Base-by-base conservation (phyloP, 2,797 vertebrate genomes). In the Limosa lapponica region DNA sequence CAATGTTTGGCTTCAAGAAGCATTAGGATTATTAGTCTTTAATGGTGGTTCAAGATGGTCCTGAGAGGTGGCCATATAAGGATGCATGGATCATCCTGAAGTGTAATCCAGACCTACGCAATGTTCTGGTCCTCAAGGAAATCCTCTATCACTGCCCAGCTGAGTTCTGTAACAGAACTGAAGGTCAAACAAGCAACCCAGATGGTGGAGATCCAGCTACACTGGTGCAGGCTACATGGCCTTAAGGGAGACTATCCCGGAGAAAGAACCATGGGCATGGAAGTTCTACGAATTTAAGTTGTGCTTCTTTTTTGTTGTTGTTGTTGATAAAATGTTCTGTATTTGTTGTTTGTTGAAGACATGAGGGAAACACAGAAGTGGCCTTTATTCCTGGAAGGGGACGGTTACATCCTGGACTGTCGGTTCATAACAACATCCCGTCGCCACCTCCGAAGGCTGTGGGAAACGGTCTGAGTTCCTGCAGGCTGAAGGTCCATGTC, bases 351-450 rank as follows among this genome's bases (percentile, higher is more conserved):
- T 74, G 17, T 82, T 94, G 54, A 91, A 99, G 99, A 94, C 98
- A 98, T 3, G 99, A 99, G 54, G 97, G 94, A 79, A 95, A 89
- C 72, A 98, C 98, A 93, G 99, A 99, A 91, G 98, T 99, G 48
- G 99, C 99, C 95, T 99, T 99, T 97, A 98, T 99, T 81, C 98
- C 99, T n/a, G 98, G 98, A 46, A 98, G 98, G 96, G 98, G 98
- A 52, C 97, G 98, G 27, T 96, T 98, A 18, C 96, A 97, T 7
- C 98, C 98, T 10, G 98, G 98, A 19, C 91, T 97, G 3, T 98
- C 98, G 1, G 97, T 98, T 43, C 98, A 98, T 95, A 99, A 97
- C 16, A 98, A 97, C 48, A 96, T 97, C 84, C 97, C 98, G 0
- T 94, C 92, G 0, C 66, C 91, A 0, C 96, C 96, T 39, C 91